phyloP scores from a whole-genome alignment of 2,797 vertebrate genomes.

The Valencia hispanica region DNA sequence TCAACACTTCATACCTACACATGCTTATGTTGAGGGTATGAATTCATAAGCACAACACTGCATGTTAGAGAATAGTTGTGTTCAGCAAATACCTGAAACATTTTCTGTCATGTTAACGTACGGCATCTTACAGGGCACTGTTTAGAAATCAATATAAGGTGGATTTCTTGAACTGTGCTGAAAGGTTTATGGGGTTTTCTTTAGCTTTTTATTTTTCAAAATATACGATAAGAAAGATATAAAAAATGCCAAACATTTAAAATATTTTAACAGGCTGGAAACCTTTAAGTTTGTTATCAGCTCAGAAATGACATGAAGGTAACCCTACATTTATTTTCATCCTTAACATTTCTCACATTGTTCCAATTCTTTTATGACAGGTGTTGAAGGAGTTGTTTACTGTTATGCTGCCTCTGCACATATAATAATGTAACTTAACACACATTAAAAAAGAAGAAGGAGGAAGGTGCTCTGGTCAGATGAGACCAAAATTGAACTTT shows the following conservation, averaged over 20 bases:
- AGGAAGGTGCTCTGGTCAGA: no score
- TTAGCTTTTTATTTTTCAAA: neutral
- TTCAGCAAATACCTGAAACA: no score
- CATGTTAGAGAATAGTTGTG: no score
- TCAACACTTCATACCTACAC: no score
- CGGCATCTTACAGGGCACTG: no score
- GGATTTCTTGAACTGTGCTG: neutral
- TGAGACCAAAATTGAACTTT: no score
- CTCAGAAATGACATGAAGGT: neutral
- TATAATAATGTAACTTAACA: neutral
- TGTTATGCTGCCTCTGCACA: neutral
- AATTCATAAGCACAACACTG: no score
- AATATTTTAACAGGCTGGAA: neutral
- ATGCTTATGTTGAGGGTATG: no score
- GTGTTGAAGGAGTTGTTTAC: neutral
- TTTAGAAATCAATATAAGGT: neutral
- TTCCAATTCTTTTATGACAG: neutral
- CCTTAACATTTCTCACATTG: neutral
- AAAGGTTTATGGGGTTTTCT: neutral
- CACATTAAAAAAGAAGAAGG: no score
- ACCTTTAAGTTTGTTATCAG: slow-evolving; percentile 6
- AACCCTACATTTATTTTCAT: neutral
- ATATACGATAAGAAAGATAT: neutral
- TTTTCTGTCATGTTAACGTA: no score
- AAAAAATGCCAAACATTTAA: neutral